Conservation (phyloP, 2,888 invertebrate genomes). For the Philereme vetulata region DNA sequence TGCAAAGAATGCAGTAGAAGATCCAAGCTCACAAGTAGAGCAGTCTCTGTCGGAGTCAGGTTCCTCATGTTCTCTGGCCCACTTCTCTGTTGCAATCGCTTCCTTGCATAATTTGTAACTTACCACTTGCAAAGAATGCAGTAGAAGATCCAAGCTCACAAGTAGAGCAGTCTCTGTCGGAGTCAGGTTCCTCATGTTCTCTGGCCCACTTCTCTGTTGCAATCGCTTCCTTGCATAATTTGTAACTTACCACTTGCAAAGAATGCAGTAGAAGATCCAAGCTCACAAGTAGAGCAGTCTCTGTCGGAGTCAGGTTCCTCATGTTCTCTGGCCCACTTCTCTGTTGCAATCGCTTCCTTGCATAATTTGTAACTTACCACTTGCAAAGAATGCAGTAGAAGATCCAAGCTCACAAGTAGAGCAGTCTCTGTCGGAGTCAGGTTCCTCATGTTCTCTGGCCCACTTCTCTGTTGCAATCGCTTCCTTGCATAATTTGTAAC, state of each 20-base stretch:
- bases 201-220: conserved; percentile 68
- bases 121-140: conserved; percentile 72
- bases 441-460: conserved; percentile 60
- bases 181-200: conserved; percentile 52
- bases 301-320: conserved; percentile 48
- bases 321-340: conserved; percentile 64
- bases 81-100: conserved; percentile 63
- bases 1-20: conserved; percentile 70
- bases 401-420: conserved; percentile 66
- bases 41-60: conserved; percentile 55
- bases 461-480: conserved; percentile 66
- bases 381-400: conserved; percentile 69
- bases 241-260: conserved; percentile 63
- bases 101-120: conserved; percentile 60
- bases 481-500: conserved; percentile 60
- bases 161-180: conserved; percentile 55
- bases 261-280: conserved; percentile 73
- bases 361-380: conserved; percentile 62
- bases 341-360: conserved; percentile 66
- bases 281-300: conserved; percentile 60
- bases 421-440: conserved; percentile 54
- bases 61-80: conserved; percentile 63
- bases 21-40: conserved; percentile 63
- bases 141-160: conserved; percentile 70
- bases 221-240: conserved; percentile 65